phyloP scores from a whole-genome alignment of 37 sponge, comb jelly and placozoan genomes.

The Aphrocallistes beatrix region DNA sequence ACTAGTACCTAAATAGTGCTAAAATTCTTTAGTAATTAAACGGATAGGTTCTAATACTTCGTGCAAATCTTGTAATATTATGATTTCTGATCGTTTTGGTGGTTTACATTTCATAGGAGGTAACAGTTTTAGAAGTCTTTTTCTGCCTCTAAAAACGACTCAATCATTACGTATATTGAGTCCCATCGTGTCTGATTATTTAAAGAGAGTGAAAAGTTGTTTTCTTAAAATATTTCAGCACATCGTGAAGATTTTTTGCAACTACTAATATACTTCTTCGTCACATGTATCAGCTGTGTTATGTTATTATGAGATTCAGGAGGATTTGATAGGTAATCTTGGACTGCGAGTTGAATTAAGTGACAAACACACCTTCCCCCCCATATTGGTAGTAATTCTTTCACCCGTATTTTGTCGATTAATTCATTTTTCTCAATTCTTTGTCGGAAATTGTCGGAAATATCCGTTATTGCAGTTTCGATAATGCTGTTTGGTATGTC shows the following conservation, averaged over 20 bases:
- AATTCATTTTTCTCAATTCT: neutral
- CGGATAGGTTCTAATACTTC: neutral
- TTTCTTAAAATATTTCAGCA: neutral
- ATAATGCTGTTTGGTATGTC: neutral
- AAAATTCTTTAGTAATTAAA: neutral
- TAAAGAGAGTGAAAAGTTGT: neutral
- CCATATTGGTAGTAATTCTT: neutral
- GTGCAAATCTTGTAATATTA: neutral
- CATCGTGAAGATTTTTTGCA: neutral
- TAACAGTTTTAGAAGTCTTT: neutral
- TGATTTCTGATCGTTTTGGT: neutral
- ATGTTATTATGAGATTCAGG: neutral
- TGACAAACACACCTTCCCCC: constrained; percentile 4
- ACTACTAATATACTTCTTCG: neutral
- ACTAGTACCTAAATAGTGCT: neutral
- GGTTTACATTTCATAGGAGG: neutral
- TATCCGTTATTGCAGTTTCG: neutral
- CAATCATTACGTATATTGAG: neutral
- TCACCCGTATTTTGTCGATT: neutral
- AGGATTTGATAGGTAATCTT: neutral
- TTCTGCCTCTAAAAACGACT: neutral
- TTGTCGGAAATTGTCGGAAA: neutral
- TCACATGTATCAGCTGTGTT: neutral
- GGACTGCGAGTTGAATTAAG: neutral
- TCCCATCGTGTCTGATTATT: constrained; percentile 3